Evolutionary conservation across 2,113 vertebrate species (phyloP), one percentile per base, ranked within the genome.

Genomic region (Dinomys branickii): DNA sequence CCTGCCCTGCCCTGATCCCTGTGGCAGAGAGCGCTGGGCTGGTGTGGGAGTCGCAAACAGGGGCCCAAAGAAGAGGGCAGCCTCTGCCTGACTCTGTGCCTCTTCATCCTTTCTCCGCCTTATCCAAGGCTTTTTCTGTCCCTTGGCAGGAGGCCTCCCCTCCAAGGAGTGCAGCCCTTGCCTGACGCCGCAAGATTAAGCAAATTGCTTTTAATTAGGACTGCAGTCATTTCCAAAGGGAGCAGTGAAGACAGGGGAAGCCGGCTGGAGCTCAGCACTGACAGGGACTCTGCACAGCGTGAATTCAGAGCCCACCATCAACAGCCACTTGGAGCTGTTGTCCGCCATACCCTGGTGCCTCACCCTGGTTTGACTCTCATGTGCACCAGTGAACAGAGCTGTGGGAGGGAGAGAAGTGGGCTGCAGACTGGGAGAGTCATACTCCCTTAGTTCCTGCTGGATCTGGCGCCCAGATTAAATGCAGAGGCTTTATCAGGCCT

Each of bases 171-270:
- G 30, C 85, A 89, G 96, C 92, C 97, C 96, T 96, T 63, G n/a
- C 96, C 97, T 77, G 95, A 98, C 0, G 35, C 98, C 90, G 80
- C 75, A 0, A 95, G 85, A 98, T 98, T 80, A 98, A 98, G 98
- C 97, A 94, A 98, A 98, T 98, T 98, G 98, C 97, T 98, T 98
- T 98, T 98, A 98, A 98, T 99, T 98, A 98, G 98, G 54, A 58
- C 97, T 11, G 93, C 96, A 97, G 97, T 96, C 89, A 1, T 97
- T 98, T 98, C 96, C 93, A 91, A 96, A 35, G 82, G n/a, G 69
- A 91, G 98, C 90, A 2, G 63, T 3, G 28, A 33, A 0, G 96
- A 92, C 75, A 69, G 2, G 12, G 61, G 75, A 67, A 82, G 97
- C 94, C 87, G 96, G 75, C 28, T 10, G 44, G 14, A 52, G 77